Evolutionary conservation across 2,113 vertebrate genomes (phyloP), one percentile per base, ranked within the genome.

Genomic region (Myiagra hebetior): DNA sequence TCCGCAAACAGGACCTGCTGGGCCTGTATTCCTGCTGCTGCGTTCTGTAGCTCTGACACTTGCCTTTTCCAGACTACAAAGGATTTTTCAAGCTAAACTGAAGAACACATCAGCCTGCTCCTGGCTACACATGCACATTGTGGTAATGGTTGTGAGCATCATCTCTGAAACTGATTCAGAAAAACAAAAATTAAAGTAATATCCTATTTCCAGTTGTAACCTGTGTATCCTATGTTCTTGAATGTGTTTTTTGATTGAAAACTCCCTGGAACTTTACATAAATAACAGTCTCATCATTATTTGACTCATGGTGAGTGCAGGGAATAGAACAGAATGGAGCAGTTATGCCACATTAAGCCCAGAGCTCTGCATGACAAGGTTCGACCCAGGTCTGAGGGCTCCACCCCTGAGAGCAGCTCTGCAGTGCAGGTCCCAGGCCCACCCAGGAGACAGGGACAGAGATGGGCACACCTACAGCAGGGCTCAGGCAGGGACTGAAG

Each of bases 281-380:
- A 44, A 20, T 50, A 50, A 33, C 11, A 79, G 15, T 24, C 24
- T 55, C 16, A 30, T 31, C 27, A 35, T 57, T 8, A 5, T 57
- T 63, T 35, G 10, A 44, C 49, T 78, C 35, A 3, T 12, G 39
- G 39, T 52, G 77, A 59, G 60, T 13, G 16, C 26, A 57, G 22
- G 27, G 4, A 69, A 33, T 15, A 33, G 37, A 52, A 41, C 37
- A 9, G 35, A 44, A 69, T 6, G 55, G n/a, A 35, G 3, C 20
- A 20, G 39, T 24, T 60, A 24, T 3, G 13, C 18, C 44, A 30
- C 0, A 0, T 67, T 59, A 39, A 33, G 39, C 23, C 27, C 28
- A 26, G 37, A 67, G 23, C 4, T 59, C 3, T 52, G 15, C 16
- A 26, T n/a, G n/a, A 15, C 33, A 13, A 39, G 27, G 2, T 52